Percentiles rank a stretch among this genome's conserved stretches.
Evolutionary conservation across 1,140 invertebrate genomes (phyloP).

Genomic region (Prorops nasuta): DNA sequence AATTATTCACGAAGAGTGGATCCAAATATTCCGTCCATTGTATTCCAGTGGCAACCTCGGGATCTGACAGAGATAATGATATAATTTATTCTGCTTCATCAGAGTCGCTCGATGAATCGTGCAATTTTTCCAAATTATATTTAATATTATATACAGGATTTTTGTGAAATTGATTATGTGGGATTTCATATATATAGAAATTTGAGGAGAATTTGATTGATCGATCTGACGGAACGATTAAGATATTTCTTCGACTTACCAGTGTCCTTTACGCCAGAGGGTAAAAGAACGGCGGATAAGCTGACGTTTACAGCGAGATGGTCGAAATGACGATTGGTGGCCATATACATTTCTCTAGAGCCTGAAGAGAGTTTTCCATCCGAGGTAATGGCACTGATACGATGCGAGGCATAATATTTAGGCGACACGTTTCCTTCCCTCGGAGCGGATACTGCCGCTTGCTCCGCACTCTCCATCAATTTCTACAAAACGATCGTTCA

Average conservation of each 20-base stretch:
- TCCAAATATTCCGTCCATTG: slow-evolving; percentile 91
- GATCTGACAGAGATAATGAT: slow-evolving; percentile 59
- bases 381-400: slow-evolving; percentile 69
- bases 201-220: no score
- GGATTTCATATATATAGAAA: no score
- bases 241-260: slow-evolving; percentile 62
- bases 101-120: no score
- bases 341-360: slow-evolving; percentile 66
- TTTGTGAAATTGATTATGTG: no score
- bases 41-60: slow-evolving; percentile 80
- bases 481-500: slow-evolving; percentile 59
- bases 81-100: no score
- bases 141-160: no score
- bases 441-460: slow-evolving; percentile 72
- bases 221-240: no score
- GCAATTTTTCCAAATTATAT: no score
- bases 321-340: slow-evolving; percentile 75
- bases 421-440: slow-evolving; percentile 54
- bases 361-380: slow-evolving; percentile 68
- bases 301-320: slow-evolving; percentile 81
- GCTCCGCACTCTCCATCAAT: slow-evolving; percentile 84
- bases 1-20: slow-evolving; percentile 87
- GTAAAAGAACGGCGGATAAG: slow-evolving; percentile 85
- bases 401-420: slow-evolving; percentile 70
- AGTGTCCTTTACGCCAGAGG: slow-evolving; percentile 77